Evolutionary conservation across 2,113 vertebrate species (phyloP).

Genomic region (Periophthalmus modestus): DNA sequence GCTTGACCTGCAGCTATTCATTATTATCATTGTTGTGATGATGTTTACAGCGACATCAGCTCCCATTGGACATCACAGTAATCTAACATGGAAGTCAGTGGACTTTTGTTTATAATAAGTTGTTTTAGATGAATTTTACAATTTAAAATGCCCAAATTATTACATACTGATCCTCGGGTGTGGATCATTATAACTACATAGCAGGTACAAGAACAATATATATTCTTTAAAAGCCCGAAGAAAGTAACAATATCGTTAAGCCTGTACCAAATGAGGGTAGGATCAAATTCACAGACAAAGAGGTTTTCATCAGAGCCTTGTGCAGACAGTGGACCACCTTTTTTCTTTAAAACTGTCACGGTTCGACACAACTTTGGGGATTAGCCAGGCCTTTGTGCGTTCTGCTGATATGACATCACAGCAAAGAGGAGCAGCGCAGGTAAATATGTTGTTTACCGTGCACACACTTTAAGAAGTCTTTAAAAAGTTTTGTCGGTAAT

Average conservation of each 20-base stretch:
- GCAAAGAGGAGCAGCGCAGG: not conserved
- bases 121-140: too few relatives aligned
- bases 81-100: too few relatives aligned
- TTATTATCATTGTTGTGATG: too few relatives aligned
- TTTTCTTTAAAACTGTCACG: not conserved
- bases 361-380: not conserved
- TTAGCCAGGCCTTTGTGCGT: slow-evolving; percentile 2
- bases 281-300: not conserved
- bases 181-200: too few relatives aligned
- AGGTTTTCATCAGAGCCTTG: not conserved
- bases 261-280: not conserved
- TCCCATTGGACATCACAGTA: too few relatives aligned
- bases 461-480: not conserved
- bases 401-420: slow-evolving; percentile 3
- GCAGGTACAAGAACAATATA: too few relatives aligned
- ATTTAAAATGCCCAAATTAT: too few relatives aligned
- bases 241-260: not conserved
- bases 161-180: too few relatives aligned
- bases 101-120: too few relatives aligned
- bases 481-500: not conserved
- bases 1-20: too few relatives aligned
- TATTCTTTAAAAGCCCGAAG: not conserved
- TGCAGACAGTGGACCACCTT: not conserved
- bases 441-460: not conserved
- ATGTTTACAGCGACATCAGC: too few relatives aligned